Evolutionary conservation across 1,140 invertebrate species (phyloP).

Genomic region (Cyclargus thomasi): DNA sequence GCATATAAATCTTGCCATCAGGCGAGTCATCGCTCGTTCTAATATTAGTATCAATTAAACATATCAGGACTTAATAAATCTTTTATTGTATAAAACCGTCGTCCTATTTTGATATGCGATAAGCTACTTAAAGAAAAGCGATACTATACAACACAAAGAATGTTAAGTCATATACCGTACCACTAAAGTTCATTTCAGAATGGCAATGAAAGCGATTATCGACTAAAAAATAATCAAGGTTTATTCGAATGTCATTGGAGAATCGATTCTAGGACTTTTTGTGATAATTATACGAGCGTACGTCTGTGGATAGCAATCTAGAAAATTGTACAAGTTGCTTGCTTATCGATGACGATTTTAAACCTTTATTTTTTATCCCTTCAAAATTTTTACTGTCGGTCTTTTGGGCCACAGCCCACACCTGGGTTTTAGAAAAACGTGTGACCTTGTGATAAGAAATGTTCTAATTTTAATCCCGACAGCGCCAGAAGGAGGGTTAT

Average conservation of each 20-base stretch:
- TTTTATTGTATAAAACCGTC: background rate
- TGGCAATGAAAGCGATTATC: background rate
- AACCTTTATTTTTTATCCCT: background rate
- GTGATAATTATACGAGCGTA: constrained; percentile 9
- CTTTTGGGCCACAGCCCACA: background rate
- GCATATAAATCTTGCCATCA: background rate
- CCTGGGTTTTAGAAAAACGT: too few relatives aligned
- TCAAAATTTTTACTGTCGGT: background rate
- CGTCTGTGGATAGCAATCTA: background rate
- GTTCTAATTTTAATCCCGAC: too few relatives aligned
- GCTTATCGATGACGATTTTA: background rate
- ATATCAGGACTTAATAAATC: background rate
- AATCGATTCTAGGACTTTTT: constrained; percentile 14
- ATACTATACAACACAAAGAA: background rate
- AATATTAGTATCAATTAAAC: constrained; percentile 6
- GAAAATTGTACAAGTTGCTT: background rate
- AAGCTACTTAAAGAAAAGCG: background rate
- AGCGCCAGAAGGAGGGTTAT: too few relatives aligned
- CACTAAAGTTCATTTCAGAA: background rate
- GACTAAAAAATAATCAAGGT: background rate
- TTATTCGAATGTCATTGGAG: constrained; percentile 9
- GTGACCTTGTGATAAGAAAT: too few relatives aligned
- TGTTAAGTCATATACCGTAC: background rate
- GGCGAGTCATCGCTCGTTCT: background rate
- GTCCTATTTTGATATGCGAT: constrained; percentile 3